Evolutionary conservation across 1,140 invertebrate genomes (phyloP).

Genomic region (Calliopsis andreniformis): DNA sequence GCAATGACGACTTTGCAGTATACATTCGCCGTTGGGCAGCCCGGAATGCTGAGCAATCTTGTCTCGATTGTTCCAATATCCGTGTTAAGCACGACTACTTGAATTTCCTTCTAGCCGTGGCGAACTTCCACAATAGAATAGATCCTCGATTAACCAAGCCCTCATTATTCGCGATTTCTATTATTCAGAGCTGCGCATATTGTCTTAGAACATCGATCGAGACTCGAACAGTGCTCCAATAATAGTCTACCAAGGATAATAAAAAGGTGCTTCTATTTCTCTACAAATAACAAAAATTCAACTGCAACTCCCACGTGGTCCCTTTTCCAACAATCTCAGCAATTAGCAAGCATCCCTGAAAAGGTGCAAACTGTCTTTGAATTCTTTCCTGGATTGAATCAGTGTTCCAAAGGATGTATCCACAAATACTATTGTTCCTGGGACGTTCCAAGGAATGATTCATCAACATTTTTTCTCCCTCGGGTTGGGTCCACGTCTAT

Average conservation of each 20-base stretch:
- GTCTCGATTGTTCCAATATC: conserved; percentile 23
- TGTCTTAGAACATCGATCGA: too few relatives aligned
- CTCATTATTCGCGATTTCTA: too few relatives aligned
- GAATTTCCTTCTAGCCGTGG: neutral
- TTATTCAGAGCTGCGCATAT: too few relatives aligned
- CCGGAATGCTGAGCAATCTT: neutral
- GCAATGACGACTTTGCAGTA: conserved; percentile 19
- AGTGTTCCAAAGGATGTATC: neutral
- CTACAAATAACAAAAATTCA: too few relatives aligned
- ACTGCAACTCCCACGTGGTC: too few relatives aligned
- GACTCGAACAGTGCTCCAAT: too few relatives aligned
- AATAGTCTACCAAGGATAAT: too few relatives aligned
- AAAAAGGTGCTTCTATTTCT: too few relatives aligned
- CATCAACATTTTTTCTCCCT: conserved; percentile 2
- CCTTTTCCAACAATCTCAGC: too few relatives aligned
- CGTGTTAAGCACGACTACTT: neutral
- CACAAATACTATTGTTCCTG: neutral
- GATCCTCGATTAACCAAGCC: too few relatives aligned
- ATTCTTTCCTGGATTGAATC: neutral
- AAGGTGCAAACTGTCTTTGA: neutral
- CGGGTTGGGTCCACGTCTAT: neutral
- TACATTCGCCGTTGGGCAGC: too few relatives aligned
- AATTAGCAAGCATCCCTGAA: neutral
- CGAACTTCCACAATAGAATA: too few relatives aligned
- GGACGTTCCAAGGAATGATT: neutral